Conservation (phyloP, 2,888 invertebrate species). For the Caenorhabditis sp. region DNA sequence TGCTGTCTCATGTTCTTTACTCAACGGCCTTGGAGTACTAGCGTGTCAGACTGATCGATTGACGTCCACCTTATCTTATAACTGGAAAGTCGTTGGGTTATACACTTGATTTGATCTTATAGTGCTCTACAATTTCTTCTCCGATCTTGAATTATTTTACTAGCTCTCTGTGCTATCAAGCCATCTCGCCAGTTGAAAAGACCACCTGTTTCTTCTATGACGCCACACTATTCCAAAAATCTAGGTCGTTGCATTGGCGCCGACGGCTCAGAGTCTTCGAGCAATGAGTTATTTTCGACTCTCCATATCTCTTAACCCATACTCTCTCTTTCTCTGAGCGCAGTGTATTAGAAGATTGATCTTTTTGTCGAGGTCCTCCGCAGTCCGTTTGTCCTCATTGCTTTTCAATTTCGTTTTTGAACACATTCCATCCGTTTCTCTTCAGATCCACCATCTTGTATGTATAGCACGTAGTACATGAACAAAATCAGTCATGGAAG, state of each 20-base stretch:
- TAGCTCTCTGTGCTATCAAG: background rate
- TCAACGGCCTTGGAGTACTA: slow-evolving; percentile 15
- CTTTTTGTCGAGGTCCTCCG: slow-evolving; percentile 16
- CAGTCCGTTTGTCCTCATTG: slow-evolving; percentile 22
- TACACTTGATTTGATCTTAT: slow-evolving; percentile 6
- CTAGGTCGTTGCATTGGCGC: slow-evolving; percentile 23
- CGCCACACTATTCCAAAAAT: slow-evolving; percentile 43
- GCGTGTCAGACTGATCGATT: slow-evolving; percentile 29
- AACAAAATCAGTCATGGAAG: slow-evolving; percentile 52
- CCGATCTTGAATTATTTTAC: background rate
- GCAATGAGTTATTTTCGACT: slow-evolving; percentile 39
- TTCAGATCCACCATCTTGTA: slow-evolving; percentile 60
- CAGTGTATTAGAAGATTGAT: slow-evolving; percentile 23
- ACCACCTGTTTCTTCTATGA: slow-evolving; percentile 40
- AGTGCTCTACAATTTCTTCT: slow-evolving; percentile 2
- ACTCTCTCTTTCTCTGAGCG: slow-evolving; percentile 1
- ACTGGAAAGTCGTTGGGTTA: background rate
- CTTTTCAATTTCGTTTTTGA: slow-evolving; percentile 1
- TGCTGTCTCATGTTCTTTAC: slow-evolving; percentile 5
- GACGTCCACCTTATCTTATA: slow-evolving; percentile 12
- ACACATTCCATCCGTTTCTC: background rate
- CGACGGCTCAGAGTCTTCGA: slow-evolving; percentile 13
- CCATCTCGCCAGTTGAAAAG: slow-evolving; percentile 6
- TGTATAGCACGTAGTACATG: slow-evolving; percentile 62
- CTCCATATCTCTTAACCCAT: slow-evolving; percentile 5